Conservation (phyloP, 2,888 invertebrate species). For the Philhelius pedissequus region DNA sequence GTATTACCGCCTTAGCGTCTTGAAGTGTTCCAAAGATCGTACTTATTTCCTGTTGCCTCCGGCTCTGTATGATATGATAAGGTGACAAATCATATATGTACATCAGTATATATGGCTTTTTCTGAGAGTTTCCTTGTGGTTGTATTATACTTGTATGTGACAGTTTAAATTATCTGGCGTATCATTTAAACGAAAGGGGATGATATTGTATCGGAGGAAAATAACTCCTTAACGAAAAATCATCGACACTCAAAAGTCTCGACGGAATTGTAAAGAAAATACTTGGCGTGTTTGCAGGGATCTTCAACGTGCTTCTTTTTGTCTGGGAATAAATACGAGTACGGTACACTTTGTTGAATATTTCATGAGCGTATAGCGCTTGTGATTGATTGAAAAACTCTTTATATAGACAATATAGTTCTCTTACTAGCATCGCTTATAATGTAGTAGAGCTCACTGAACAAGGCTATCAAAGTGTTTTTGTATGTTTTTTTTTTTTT, state of each 20-base stretch:
- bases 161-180: slow-evolving; percentile 35
- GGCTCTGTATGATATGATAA: not conserved
- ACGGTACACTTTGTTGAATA: slow-evolving; percentile 6
- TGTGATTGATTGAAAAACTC: slow-evolving; percentile 37
- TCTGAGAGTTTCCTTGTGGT: slow-evolving; percentile 1
- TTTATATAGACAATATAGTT: slow-evolving; percentile 21
- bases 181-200: slow-evolving; percentile 22
- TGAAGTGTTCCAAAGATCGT: not conserved
- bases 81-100: not conserved
- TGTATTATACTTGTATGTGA: slow-evolving; percentile 37
- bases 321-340: not conserved
- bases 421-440: not conserved
- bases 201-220: not conserved
- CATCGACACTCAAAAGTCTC: not conserved
- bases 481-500: too few relatives aligned
- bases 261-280: not conserved
- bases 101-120: not conserved
- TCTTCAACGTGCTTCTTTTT: not conserved
- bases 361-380: slow-evolving; percentile 30
- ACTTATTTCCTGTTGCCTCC: not conserved
- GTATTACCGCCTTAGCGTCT: not conserved
- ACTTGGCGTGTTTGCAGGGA: not conserved
- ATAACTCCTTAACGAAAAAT: not conserved
- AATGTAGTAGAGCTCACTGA: not conserved
- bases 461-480: not conserved